Base-by-base conservation (phyloP, 2,113 vertebrate species). In the Furnarius figulus region DNA sequence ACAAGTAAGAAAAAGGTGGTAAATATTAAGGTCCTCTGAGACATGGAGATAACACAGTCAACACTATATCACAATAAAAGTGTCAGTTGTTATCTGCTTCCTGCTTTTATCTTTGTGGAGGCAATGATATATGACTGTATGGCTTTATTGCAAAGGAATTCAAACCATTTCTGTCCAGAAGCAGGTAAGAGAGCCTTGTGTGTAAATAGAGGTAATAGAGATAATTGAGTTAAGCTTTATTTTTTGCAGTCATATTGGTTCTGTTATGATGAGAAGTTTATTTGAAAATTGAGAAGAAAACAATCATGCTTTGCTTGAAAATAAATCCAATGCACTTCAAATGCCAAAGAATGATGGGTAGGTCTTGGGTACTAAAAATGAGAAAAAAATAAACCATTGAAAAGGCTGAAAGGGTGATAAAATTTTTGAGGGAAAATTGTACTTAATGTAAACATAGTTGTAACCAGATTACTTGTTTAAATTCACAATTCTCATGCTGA, bases 11-110 rank as follows among this genome's bases (percentile, higher is more conserved):
- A 85, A 49, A 27, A 37, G 13, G 3, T 47, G 2, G 8, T 47
- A 90, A 83, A 49, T 53, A 8, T 65, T 74, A 47, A 80, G 19
- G 28, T 68, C 14, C 39, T 90, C 52, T 70, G n/a, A 79, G 35
- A 22, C 8, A n/a, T 23, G 10, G 9, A 52, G 14, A 82, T 47
- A 81, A 65, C 0, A 0, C 10, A 17, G 55, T 52, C 44, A 49
- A 37, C 14, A 44, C 13, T 68, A 12, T 40, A 49, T 77, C 37
- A 80, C 14, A 62, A 66, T 66, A 44, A 68, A 97, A 68, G 2
- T 47, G 20, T 66, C 75, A 83, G 6, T 31, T 68, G 23, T 28
- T 82, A 49, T 31, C 31, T 56, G 3, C 33, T 93, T 82, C 58
- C 40, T 85, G 15, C 14, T 44, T 91, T 85, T 85, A 40, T 73